Percentiles rank a stretch among this genome's conserved stretches.
Evolutionary conservation across 2,888 invertebrate genomes (phyloP).

Genomic region (Aromia moschata): DNA sequence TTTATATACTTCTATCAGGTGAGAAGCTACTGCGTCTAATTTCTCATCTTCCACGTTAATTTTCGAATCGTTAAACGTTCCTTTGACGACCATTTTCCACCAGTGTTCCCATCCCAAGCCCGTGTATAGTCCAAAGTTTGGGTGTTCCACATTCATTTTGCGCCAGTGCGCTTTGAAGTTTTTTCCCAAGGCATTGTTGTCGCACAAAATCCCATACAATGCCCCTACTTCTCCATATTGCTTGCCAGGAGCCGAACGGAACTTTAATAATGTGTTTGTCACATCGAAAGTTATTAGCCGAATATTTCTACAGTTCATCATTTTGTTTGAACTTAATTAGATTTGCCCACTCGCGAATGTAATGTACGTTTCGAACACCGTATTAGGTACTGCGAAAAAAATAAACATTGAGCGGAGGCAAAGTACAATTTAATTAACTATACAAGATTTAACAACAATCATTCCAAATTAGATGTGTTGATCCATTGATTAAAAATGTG

Average conservation of each 20-base stretch:
- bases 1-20: slow-evolving; percentile 75
- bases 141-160: slow-evolving; percentile 73
- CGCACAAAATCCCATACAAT: slow-evolving; percentile 73
- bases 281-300: slow-evolving; percentile 87
- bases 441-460: too few relatives aligned
- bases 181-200: slow-evolving; percentile 67
- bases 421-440: too few relatives aligned
- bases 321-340: too few relatives aligned
- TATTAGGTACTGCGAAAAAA: too few relatives aligned
- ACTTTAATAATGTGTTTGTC: slow-evolving; percentile 83
- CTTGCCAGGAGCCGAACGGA: slow-evolving; percentile 74
- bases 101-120: slow-evolving; percentile 80
- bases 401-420: too few relatives aligned
- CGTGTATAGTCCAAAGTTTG: slow-evolving; percentile 80
- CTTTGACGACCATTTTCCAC: slow-evolving; percentile 79
- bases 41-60: slow-evolving; percentile 57
- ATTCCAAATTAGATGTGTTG: too few relatives aligned
- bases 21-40: slow-evolving; percentile 66
- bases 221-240: slow-evolving; percentile 81
- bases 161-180: slow-evolving; percentile 75
- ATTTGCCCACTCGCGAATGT: too few relatives aligned
- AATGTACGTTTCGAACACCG: too few relatives aligned
- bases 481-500: too few relatives aligned
- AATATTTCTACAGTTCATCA: too few relatives aligned
- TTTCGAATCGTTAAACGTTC: slow-evolving; percentile 70